Conservation (phyloP, 2,888 invertebrate genomes). For the Cremastinae sp. region DNA sequence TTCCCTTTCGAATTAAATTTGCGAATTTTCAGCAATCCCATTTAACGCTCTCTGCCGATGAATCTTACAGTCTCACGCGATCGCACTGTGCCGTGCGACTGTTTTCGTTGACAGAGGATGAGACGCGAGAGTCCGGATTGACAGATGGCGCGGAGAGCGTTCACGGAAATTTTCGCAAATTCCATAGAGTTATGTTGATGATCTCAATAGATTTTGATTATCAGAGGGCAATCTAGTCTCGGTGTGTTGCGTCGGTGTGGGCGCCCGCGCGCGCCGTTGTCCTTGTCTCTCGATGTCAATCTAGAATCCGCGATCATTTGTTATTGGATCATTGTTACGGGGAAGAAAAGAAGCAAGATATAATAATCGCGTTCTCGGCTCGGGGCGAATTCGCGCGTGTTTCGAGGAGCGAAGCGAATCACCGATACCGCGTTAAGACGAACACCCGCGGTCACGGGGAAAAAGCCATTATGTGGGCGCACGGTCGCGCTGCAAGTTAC, state of each 20-base stretch:
- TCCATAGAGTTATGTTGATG: slow-evolving; percentile 10
- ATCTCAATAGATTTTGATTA: slow-evolving; percentile 15
- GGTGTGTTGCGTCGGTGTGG: slow-evolving; percentile 31
- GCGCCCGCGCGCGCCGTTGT: slow-evolving; percentile 39
- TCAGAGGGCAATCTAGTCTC: slow-evolving; percentile 30
- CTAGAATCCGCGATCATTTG: slow-evolving; percentile 19
- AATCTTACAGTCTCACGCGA: too few relatives aligned
- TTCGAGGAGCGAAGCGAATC: neutral
- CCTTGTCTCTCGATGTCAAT: slow-evolving; percentile 32
- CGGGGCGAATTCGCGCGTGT: neutral
- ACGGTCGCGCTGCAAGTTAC: slow-evolving; percentile 73
- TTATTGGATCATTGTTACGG: slow-evolving; percentile 43
- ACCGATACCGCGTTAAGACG: neutral
- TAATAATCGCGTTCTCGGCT: neutral
- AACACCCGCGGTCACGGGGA: neutral
- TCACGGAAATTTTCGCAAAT: slow-evolving; percentile 19
- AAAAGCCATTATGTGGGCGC: slow-evolving; percentile 66
- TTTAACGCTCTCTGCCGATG: too few relatives aligned
- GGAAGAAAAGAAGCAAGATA: slow-evolving; percentile 33
- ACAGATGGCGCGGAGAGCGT: slow-evolving; percentile 44
- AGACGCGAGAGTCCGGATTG: neutral
- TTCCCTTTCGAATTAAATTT: too few relatives aligned
- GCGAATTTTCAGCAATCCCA: too few relatives aligned
- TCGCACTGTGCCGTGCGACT: too few relatives aligned
- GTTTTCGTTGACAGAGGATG: too few relatives aligned